Evolutionary conservation across 2,797 vertebrate genomes (phyloP).

Genomic region (Lacerta agilis): DNA sequence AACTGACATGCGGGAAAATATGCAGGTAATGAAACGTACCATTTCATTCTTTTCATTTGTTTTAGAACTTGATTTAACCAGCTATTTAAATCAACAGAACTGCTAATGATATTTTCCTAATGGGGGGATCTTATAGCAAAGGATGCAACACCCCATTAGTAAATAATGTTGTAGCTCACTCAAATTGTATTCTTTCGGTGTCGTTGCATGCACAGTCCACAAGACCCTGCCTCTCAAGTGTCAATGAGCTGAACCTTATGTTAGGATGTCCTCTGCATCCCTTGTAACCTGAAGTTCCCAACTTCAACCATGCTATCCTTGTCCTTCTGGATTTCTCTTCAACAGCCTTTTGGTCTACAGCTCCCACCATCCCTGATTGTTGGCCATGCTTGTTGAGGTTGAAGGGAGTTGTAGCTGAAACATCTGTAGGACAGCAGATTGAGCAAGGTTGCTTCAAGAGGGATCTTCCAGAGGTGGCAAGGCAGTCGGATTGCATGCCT

Average conservation of each 20-base stretch:
- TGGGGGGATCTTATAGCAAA: not conserved
- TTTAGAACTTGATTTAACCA: not conserved
- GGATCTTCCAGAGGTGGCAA: not conserved
- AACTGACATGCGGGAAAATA: conserved; percentile 92
- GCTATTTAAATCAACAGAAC: not conserved
- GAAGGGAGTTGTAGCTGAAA: too few species aligned
- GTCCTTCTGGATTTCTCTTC: too few species aligned
- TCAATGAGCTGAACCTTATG: not conserved
- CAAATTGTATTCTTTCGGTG: not conserved
- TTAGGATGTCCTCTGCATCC: not conserved
- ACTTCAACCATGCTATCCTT: too few species aligned
- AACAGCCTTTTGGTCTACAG: too few species aligned
- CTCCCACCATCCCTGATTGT: too few species aligned
- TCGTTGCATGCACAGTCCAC: too few species aligned
- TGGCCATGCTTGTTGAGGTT: too few species aligned
- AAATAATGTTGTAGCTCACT: not conserved
- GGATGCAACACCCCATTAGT: not conserved
- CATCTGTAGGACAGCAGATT: too few species aligned
- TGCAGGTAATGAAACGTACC: conserved; percentile 82
- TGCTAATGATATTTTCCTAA: not conserved
- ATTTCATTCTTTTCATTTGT: fast-evolving
- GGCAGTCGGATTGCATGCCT: not conserved
- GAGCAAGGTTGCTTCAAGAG: not conserved
- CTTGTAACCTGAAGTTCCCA: not conserved
- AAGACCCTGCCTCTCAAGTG: not conserved